Evolutionary conservation across 2,797 vertebrate species (phyloP), one percentile per base, ranked within the genome.

Genomic region (Tapirus indicus): DNA sequence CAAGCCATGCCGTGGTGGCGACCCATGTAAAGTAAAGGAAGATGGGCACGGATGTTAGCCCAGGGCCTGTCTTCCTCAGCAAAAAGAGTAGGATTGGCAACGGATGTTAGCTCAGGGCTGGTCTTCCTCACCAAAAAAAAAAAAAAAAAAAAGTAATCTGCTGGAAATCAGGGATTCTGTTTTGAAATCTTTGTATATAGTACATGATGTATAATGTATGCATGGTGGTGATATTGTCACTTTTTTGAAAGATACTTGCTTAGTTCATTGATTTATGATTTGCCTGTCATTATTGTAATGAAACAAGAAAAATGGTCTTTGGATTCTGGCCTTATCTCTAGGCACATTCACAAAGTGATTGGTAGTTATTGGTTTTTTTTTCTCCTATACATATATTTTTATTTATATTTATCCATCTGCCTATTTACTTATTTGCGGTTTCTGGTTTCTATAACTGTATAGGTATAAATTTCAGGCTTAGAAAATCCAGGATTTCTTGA

Each of bases 401-500:
- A 75, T 64, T 72, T 80, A n/a, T 85, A 47, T 23, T 78, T 72
- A 20, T 69, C 23, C 41, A 27, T 85, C 11, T 92, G 54, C 35
- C 44, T 93, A 6, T 54, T 92, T 71, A 38, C 17, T 75, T 94
- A 54, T 82, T 85, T 91, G n/a, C 87, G 3, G 23, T 80, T 91
- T 93, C 35, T 92, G 49, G 41, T 94, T 90, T 92, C 35, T 16
- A 7, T 87, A 44, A 62, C 20, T 83, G 18, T 62, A 29, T 79
- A 32, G 27, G 4, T 74, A 1, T 80, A 90, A 91, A 71, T 47
- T 62, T 96, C 38, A 91, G 68, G 18, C 10, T 56, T 93, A 68
- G 54, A 92, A 83, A 92, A 58, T 80, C 18, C 32, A 94, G 66
- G 21, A 75, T 97, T 93, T 97, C 18, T 75, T 75, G n/a, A 88